Percentiles rank a stretch among this genome's conserved stretches.
Conservation (phyloP, 2,888 invertebrate genomes). For the Spisula solida region DNA sequence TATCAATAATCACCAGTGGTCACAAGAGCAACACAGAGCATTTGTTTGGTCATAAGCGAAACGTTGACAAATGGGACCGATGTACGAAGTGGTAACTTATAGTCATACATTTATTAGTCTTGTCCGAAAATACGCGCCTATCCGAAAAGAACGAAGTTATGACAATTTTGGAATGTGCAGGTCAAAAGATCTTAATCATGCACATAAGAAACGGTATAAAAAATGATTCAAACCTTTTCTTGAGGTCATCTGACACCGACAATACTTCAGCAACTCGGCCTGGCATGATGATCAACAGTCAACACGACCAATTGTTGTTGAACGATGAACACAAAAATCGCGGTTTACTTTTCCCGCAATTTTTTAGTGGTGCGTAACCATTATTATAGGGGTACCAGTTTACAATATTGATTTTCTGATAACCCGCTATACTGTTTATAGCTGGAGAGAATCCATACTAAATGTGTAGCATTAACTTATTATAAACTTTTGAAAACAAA, state of each 20-base stretch:
- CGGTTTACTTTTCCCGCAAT: slow-evolving; percentile 48
- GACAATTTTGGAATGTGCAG: not conserved
- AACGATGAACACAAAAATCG: not conserved
- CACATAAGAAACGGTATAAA: not conserved
- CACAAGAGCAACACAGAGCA: too few relatives aligned
- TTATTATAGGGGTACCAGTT: not conserved
- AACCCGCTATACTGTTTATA: not conserved
- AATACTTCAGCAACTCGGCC: slow-evolving; percentile 58
- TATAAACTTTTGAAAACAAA: not conserved
- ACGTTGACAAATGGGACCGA: too few relatives aligned
- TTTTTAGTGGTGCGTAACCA: slow-evolving; percentile 2
- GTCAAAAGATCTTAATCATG: not conserved
- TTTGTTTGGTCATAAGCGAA: too few relatives aligned
- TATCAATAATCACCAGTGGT: not conserved
- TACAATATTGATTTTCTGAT: not conserved
- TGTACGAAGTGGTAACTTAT: too few relatives aligned
- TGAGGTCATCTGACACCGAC: slow-evolving; percentile 44
- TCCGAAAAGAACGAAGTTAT: not conserved
- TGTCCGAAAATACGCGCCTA: not conserved
- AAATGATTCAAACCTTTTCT: slow-evolving; percentile 49
- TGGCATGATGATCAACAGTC: slow-evolving; percentile 52
- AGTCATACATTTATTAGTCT: too few relatives aligned
- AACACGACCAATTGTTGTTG: not conserved
- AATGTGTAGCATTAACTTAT: too few relatives aligned
- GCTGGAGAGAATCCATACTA: too few relatives aligned